phyloP scores from a whole-genome alignment of 2,888 invertebrate species.

The Thymelicus sylvestris region DNA sequence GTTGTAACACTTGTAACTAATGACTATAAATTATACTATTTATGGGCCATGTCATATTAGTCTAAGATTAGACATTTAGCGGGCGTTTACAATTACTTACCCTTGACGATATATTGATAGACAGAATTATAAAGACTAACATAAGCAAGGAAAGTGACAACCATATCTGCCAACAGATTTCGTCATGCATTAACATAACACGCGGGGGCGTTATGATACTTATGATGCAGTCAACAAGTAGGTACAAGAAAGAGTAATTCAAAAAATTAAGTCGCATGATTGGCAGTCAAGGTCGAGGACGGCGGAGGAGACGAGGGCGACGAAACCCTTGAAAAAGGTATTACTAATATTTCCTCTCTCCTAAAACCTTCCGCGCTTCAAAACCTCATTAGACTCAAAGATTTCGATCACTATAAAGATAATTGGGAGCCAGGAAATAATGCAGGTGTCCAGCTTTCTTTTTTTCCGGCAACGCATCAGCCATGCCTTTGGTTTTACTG shows the following conservation, averaged over 20 bases:
- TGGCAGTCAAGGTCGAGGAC: slow-evolving; percentile 14
- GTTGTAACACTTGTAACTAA: not conserved
- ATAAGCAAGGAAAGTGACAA: slow-evolving; percentile 19
- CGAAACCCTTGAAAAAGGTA: slow-evolving; percentile 6
- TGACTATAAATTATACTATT: not conserved
- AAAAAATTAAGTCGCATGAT: slow-evolving; percentile 3
- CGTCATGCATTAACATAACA: slow-evolving; percentile 28
- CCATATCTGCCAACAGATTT: slow-evolving; percentile 29
- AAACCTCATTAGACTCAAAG: not conserved
- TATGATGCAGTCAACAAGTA: slow-evolving; percentile 14
- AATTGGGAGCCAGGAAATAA: not conserved
- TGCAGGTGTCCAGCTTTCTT: too few species aligned
- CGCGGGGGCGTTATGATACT: slow-evolving; percentile 28
- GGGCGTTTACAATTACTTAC: not conserved
- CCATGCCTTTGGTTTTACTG: too few species aligned
- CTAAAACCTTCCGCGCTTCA: not conserved
- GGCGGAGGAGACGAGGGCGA: not conserved
- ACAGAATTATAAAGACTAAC: not conserved
- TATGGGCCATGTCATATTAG: not conserved
- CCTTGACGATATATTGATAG: not conserved
- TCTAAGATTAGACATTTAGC: not conserved
- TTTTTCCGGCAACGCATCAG: too few species aligned
- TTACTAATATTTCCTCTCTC: not conserved
- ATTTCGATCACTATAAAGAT: not conserved
- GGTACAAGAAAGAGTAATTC: slow-evolving; percentile 7